Evolutionary conservation across 1,140 invertebrate species (phyloP).

Genomic region (Lasioglossum baleicum): DNA sequence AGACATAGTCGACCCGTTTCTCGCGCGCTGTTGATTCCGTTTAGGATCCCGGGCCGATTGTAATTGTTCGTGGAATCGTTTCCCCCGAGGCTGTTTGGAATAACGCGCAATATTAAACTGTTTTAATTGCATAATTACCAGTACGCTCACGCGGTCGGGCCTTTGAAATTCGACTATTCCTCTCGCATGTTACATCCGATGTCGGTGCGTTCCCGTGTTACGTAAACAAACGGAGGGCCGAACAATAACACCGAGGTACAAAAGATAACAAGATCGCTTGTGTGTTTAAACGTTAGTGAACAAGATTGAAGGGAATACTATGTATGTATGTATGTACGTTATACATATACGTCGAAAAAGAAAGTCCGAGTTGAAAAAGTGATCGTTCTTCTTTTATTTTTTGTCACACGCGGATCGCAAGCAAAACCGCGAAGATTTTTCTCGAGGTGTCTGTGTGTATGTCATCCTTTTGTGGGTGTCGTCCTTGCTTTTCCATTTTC

Average conservation of each 20-base stretch:
- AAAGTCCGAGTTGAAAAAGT: background rate
- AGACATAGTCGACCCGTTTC: background rate
- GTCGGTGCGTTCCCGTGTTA: background rate
- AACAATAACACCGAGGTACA: too few relatives aligned
- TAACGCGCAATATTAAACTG: background rate
- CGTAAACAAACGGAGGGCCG: background rate
- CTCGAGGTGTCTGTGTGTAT: background rate
- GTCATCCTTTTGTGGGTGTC: background rate
- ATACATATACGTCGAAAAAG: too few relatives aligned
- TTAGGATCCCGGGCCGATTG: background rate
- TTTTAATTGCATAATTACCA: constrained; percentile 4
- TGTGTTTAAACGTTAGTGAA: background rate
- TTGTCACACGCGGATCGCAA: background rate
- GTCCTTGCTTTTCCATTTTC: constrained; percentile 49
- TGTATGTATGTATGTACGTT: too few relatives aligned
- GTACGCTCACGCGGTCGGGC: too few relatives aligned
- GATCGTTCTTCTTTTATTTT: background rate
- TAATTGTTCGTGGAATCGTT: constrained; percentile 13
- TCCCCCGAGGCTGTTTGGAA: background rate
- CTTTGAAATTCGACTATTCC: background rate
- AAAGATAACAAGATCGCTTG: too few relatives aligned
- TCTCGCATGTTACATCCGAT: background rate
- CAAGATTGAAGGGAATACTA: background rate
- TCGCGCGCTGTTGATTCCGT: background rate
- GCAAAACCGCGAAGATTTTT: background rate